Evolutionary conservation across 2,888 invertebrate species (phyloP).

Genomic region (Melolontha melolontha): DNA sequence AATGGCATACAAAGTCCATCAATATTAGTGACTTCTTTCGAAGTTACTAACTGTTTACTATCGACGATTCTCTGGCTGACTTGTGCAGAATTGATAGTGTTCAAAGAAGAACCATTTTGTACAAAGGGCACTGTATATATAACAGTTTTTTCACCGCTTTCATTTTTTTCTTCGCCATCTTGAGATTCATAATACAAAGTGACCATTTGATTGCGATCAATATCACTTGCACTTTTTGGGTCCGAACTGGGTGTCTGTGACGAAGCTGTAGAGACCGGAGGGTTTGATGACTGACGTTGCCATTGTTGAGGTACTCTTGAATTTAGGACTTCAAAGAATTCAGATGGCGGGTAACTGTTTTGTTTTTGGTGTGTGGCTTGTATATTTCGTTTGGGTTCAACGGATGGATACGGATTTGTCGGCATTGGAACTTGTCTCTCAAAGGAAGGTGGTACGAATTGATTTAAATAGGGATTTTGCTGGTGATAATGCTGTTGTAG

Average conservation of each 20-base stretch:
- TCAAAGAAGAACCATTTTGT: neutral
- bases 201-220: slow-evolving; percentile 6
- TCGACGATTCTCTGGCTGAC: too few species aligned
- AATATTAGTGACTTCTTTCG: too few species aligned
- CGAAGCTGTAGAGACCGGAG: neutral
- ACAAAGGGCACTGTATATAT: neutral
- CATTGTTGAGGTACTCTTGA: neutral
- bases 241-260: neutral
- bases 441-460: too few species aligned
- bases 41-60: too few species aligned
- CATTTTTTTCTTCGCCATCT: neutral
- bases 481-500: too few species aligned
- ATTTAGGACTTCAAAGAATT: neutral
- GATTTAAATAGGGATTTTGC: too few species aligned
- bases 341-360: neutral
- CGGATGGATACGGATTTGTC: too few species aligned
- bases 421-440: too few species aligned
- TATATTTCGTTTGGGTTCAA: too few species aligned
- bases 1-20: too few species aligned
- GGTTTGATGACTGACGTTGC: neutral
- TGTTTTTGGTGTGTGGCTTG: neutral
- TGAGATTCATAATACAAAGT: slow-evolving; percentile 32
- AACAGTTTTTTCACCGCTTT: slow-evolving; percentile 1
- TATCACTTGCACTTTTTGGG: neutral
- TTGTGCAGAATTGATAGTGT: neutral